Base-by-base conservation (phyloP, 2,113 vertebrate species). In the Perca flavescens region DNA sequence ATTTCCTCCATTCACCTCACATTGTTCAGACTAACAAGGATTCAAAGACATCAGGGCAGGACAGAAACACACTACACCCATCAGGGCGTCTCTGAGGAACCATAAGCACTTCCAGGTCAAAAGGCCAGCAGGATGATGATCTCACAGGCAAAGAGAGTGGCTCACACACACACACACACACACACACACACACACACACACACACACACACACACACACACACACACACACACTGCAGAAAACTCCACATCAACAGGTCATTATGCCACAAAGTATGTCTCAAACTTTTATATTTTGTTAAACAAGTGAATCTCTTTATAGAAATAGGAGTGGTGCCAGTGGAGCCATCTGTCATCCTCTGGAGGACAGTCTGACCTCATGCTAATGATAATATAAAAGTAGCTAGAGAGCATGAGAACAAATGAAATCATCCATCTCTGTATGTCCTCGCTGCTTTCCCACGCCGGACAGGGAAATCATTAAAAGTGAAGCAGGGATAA, bases 21-120 rank as follows among this genome's bases (percentile, higher is more conserved):
- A 93, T 91, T 88, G 89, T 93, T 92, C 86, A 77, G 53, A 79
- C 54, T 19, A 85, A 86, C 63, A 83, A 67, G 22, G 10, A 87
- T 74, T 77, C 81, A 83, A 54, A 86, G 62, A 78, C 78, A 73
- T 77, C 60, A 71, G 57, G 50, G 75, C 76, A 40, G 52, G 25
- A 70, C 60, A 77, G 84, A 74, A 82, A 78, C 43, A 57, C 40
- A 74, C 77, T 73, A 73, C 89, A 85, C 89, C 92, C 90, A 81
- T 61, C 68, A 65, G 86, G n/a, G 69, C 1, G 80, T 88, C 85
- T 90, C 88, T 82, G 82, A 91, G 85, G 87, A 91, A 76, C 80
- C 66, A 84, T 83, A 78, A 88, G 73, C 74, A 78, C 85, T 82
- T 84, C 82, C 72, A 73, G 90, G 87, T 91, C 73, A 84, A 84